Evolutionary conservation across 2,113 vertebrate species (phyloP), one percentile per base, ranked within the genome.

Genomic region (Plecotus auritus): DNA sequence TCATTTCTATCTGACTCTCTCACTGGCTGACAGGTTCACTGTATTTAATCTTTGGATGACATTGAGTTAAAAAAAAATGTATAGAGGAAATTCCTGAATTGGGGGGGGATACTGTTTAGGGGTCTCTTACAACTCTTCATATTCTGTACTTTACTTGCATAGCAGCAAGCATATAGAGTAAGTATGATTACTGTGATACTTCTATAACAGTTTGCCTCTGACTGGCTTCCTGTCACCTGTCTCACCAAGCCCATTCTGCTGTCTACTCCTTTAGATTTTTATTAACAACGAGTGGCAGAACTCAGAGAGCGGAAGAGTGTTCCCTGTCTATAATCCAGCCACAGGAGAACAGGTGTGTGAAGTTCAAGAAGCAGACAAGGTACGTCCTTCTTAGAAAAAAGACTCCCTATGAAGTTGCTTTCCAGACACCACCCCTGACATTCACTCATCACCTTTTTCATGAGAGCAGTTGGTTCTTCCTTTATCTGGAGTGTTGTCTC

Each of bases 261-360:
- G 37, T 96, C 59, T 97, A 47, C n/a, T 92, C 61, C 72, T 40
- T 45, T 97, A 99, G 99, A 99, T 99, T 97, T 99, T 99, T 97
- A 99, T 99, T 97, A 99, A 99, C 98, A 99, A 99, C 22, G 99
- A 99, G 96, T 99, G 99, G 99, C 99, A 99, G 74, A 99, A 99
- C 98, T 99, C 99, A 9, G 99, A 99, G 92, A 99, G 99, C 32
- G 99, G 99, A 42, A 99, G 99, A 97, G 98, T 98, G 32, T 99
- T 99, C 97, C 98, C 99, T 16, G 98, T 99, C 20, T 99, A 98
- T 96, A 99, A 99, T 96, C 99, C 99, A 18, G 98, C 99, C 32
- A 99, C 99, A 6, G 99, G 99, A 96, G 99, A 99, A 94, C 99
- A 99, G 97, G 99, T 99, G 97, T 99, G 99, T 97, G 99, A 99